phyloP scores from a whole-genome alignment of 1,140 invertebrate genomes.

The Zaprionus africanus region DNA sequence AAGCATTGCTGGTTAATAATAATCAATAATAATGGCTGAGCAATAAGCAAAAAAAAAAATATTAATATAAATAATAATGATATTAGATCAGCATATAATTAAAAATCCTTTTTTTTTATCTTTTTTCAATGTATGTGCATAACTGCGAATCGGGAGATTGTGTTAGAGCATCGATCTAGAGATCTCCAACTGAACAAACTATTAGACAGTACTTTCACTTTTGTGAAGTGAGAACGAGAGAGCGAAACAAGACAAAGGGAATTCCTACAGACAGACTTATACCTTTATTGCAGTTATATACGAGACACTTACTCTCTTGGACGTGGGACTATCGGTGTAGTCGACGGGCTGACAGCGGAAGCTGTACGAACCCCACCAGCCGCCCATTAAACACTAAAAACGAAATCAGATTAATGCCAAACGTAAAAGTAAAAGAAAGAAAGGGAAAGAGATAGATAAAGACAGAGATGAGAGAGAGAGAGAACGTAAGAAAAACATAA shows the following conservation, averaged over 20 bases:
- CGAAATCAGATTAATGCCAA: slow-evolving; percentile 67
- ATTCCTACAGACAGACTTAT: slow-evolving; percentile 28
- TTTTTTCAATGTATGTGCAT: slow-evolving; percentile 21
- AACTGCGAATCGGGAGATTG: slow-evolving; percentile 17
- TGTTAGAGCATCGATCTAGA: background rate
- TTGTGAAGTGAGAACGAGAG: background rate
- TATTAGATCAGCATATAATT: background rate
- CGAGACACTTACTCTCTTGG: slow-evolving; percentile 90
- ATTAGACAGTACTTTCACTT: slow-evolving; percentile 17
- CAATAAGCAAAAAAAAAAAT: slow-evolving; percentile 31
- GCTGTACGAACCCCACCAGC: slow-evolving; percentile 92
- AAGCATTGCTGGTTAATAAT: slow-evolving; percentile 41
- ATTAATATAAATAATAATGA: slow-evolving; percentile 8
- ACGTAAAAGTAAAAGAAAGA: slow-evolving; percentile 32
- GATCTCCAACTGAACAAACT: slow-evolving; percentile 2
- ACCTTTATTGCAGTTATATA: slow-evolving; percentile 5
- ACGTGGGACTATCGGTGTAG: slow-evolving; percentile 90
- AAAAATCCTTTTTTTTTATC: slow-evolving; percentile 4
- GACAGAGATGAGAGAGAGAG: slow-evolving; percentile 29
- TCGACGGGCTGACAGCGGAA: slow-evolving; percentile 95
- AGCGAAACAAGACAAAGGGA: background rate
- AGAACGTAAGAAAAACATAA: slow-evolving; percentile 44
- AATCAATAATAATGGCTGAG: slow-evolving; percentile 13
- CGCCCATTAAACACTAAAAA: slow-evolving; percentile 89
- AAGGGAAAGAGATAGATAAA: slow-evolving; percentile 26